A percentile compares a stretch with the other conserved stretches of the same genome.
These are phyloP conservation scores for Exephanes ischioxanthus DNA, from an alignment of 2,888 invertebrate genomes.

Conservation along the genomic window DNA sequence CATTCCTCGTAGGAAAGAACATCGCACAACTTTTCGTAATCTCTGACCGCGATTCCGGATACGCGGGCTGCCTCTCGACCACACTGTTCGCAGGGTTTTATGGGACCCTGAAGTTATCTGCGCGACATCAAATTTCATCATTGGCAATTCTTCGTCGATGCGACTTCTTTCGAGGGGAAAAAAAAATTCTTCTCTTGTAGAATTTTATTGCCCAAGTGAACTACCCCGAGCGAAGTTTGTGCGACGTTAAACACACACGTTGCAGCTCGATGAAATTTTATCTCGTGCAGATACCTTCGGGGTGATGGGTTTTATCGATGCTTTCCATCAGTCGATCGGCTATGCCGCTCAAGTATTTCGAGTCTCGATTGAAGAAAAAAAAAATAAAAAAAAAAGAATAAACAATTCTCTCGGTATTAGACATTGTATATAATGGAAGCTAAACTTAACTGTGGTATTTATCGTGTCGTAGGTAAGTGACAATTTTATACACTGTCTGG, in stretches of 20 bases:
- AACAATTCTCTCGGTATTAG: slow-evolving; percentile 67
- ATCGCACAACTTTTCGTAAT: background rate
- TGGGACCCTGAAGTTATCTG: too few species aligned
- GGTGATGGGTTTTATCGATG: slow-evolving; percentile 15
- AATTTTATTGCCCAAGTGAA: too few species aligned
- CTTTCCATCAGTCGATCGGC: slow-evolving; percentile 34
- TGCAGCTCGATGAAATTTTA: too few species aligned
- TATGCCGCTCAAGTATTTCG: slow-evolving; percentile 41
- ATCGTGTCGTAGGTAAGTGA: slow-evolving; percentile 73
- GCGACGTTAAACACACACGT: too few species aligned
- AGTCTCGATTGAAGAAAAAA: slow-evolving; percentile 58
- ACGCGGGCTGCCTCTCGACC: slow-evolving; percentile 10
- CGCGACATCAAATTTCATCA: too few species aligned
- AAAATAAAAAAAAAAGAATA: slow-evolving; percentile 27
- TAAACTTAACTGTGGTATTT: slow-evolving; percentile 74
- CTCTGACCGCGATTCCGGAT: slow-evolving; percentile 16
- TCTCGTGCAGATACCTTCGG: too few species aligned
- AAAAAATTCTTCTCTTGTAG: too few species aligned
- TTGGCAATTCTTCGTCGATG: too few species aligned
- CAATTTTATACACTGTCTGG: slow-evolving; percentile 75
- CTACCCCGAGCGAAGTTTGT: too few species aligned
- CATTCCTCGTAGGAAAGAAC: background rate
- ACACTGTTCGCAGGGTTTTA: slow-evolving; percentile 50
- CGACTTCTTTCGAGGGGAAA: too few species aligned
- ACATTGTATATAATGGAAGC: slow-evolving; percentile 72